Evolutionary conservation across 2,113 vertebrate genomes (phyloP).

Genomic region (Bothrops jararaca): DNA sequence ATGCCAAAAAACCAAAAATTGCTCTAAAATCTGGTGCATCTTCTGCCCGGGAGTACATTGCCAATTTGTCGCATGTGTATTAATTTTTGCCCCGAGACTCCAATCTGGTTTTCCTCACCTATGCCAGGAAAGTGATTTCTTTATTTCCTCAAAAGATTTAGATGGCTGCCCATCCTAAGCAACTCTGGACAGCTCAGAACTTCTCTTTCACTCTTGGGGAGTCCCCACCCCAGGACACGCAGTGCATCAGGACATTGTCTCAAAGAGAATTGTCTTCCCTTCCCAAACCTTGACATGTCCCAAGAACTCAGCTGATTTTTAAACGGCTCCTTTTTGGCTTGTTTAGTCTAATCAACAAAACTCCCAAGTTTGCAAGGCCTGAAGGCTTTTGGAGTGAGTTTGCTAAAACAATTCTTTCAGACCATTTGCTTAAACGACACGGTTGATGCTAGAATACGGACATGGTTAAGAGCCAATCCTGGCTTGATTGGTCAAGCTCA

Average conservation of each 20-base stretch:
- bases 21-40: background rate
- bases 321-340: background rate
- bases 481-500: background rate
- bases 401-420: background rate
- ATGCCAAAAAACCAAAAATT: background rate
- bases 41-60: background rate
- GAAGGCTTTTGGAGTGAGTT: background rate
- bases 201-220: background rate
- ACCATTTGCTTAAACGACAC: background rate
- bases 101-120: background rate
- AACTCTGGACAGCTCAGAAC: background rate
- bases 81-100: background rate
- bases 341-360: background rate
- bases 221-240: background rate
- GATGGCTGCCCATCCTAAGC: background rate
- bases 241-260: background rate
- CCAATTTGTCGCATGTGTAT: background rate
- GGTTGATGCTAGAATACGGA: background rate
- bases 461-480: background rate
- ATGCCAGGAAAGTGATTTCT: background rate
- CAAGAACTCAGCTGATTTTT: background rate
- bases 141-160: background rate
- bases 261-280: background rate
- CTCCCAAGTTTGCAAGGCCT: background rate
- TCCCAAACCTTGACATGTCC: background rate